Base-by-base conservation (phyloP, 2,797 vertebrate genomes). In the Pseudotriccus pelzelni region DNA sequence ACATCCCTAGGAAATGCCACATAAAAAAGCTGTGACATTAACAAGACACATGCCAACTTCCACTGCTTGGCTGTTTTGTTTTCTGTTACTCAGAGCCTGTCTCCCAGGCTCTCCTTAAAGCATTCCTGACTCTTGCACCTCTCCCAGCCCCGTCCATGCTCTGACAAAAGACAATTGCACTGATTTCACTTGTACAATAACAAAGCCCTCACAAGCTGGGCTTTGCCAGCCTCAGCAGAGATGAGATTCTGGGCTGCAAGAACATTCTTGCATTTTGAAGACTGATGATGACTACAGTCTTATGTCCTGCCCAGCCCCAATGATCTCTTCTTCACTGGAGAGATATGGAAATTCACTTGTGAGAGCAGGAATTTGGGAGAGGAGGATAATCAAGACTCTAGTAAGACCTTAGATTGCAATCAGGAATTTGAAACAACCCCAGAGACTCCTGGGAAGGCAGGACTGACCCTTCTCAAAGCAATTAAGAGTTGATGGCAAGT, bases 1-100 rank as follows among this genome's bases (percentile, higher is more conserved):
- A 95, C 94, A 96, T 82, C 77, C 46, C 74, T 90, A 93, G 93
- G 83, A 96, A 97, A 96, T 69, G 82, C 82, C 94, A 84, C 83
- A 94, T 93, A 79, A 96, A 93, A 95, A 84, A 41, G 12, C 27
- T 28, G 66, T 73, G 91, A 90, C 92, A 86, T 87, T 89, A 95
- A 90, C 52, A 91, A 91, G 93, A 62, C 43, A 56, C 17, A 53
- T n/a, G 89, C 85, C 91, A 95, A 79, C 84, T 86, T 88, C 92
- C 82, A 90, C 63, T 79, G 49, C 59, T 63, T 59, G 64, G 76
- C 41, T 0, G 10, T 82, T 87, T 84, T 0, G 10, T 79, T 89
- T 90, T 69, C 56, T 32, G 27, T 82, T 95, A 93, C 82, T 81
- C 50, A 46, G 41, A 81, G 67, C 30, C 82, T 37, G 79, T 63